Base-by-base conservation (phyloP, 2,797 vertebrate genomes). In the Thaleichthys pacificus region DNA sequence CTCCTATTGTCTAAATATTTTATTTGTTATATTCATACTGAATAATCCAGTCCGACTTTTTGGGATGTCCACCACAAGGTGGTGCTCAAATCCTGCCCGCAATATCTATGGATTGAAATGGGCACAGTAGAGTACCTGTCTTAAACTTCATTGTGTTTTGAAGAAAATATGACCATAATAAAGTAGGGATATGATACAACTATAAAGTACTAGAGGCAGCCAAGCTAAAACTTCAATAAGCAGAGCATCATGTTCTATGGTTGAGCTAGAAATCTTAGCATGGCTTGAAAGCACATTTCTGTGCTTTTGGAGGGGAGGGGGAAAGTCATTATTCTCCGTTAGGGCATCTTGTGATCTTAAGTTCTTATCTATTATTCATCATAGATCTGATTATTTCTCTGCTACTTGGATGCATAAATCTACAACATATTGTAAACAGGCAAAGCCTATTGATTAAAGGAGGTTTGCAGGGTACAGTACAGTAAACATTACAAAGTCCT, bases 291-390 rank as follows among this genome's bases (percentile, higher is more conserved):
- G 82, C 64, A 19, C 74, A 76, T 72, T 80, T 19, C 69, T 63
- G 77, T 73, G 84, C 35, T 75, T 2, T 58, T 28, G 24, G 19
- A 22, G 3, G 42, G 42, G 11, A 47, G 42, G 3, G 11, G 12
- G 38, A 12, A 32, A 58, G 5, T n/a, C 28, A 54, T 68, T 80
- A 87, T 74, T 84, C 84, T 79, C 71, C 80, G 69, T 78, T 81
- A 75, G 71, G 72, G 73, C 56, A 5, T 81, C 75, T 87, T 87
- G 73, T 84, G 64, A 87, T 78, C 80, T 74, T 86, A 80, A 82
- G 85, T 84, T 89, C 78, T 91, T 79, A 91, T 92, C 81, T 87
- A 90, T 91, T 91, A 93, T 92, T 92, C 81, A 92, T 91, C 86
- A 82, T 82, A 84, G 88, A 68, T 85, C 78, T 87, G 75, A 85